Evolutionary conservation across 2,113 vertebrate species (phyloP).

Genomic region (Amblyopsis rosae): DNA sequence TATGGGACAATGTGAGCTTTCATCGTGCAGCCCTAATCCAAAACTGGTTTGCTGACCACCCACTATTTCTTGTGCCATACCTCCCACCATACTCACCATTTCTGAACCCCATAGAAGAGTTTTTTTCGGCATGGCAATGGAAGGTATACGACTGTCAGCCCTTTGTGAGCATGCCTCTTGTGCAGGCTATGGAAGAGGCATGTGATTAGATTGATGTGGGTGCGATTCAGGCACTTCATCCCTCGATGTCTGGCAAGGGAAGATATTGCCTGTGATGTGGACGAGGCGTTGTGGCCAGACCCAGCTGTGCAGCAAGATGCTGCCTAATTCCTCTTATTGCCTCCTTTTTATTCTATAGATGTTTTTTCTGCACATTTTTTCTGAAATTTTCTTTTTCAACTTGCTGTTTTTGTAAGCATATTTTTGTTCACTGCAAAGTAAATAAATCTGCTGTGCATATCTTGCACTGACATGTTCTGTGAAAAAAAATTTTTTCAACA

Average conservation of each 20-base stretch:
- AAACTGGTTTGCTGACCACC: neutral
- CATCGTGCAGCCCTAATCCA: neutral
- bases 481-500: no score
- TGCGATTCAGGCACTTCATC: neutral
- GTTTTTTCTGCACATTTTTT: slow-evolving; percentile 13
- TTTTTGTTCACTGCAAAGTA: neutral
- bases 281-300: no score
- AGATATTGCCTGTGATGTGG: neutral
- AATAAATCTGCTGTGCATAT: neutral
- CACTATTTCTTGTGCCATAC: neutral
- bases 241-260: slow-evolving; percentile 3
- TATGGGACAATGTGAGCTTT: neutral
- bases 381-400: neutral
- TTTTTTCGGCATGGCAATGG: neutral
- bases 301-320: no score
- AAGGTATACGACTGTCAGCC: neutral
- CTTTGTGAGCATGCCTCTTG: neutral
- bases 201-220: neutral
- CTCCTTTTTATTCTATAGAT: neutral
- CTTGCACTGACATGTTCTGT: neutral
- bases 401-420: neutral
- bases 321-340: neutral
- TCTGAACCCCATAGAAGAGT: neutral
- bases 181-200: neutral
- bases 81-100: slow-evolving; percentile 1